These are phyloP conservation scores for Cotesia typhae DNA, from an alignment of 1,140 invertebrate genomes.

Conservation along the genomic window DNA sequence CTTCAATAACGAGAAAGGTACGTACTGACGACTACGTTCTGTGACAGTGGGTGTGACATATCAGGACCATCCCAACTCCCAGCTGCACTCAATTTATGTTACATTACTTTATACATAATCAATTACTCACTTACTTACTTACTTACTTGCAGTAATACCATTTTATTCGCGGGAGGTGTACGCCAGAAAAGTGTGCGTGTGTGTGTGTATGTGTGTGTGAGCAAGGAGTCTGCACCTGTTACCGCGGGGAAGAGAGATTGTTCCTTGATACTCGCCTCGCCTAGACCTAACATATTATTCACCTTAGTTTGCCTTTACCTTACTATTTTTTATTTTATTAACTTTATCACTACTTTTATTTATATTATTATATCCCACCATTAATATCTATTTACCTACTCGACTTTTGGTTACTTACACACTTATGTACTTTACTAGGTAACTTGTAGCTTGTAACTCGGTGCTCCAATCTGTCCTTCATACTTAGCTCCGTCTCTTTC, in stretches of 20 bases:
- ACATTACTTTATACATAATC: too few relatives aligned
- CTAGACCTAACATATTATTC: conserved; percentile 25
- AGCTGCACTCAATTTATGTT: too few relatives aligned
- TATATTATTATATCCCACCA: too few relatives aligned
- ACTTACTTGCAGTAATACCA: background rate
- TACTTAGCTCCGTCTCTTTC: conserved; percentile 18
- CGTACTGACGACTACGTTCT: conserved; percentile 49
- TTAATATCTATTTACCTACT: too few relatives aligned
- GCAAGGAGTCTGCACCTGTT: conserved; percentile 54
- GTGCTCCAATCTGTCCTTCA: conserved; percentile 11
- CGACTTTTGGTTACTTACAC: too few relatives aligned
- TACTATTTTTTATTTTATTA: conserved; percentile 3
- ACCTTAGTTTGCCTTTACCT: background rate
- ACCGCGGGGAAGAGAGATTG: conserved; percentile 36
- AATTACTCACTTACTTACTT: conserved; percentile 26
- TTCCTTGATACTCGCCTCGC: conserved; percentile 33
- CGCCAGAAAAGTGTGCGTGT: conserved; percentile 14
- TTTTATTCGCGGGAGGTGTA: conserved; percentile 11
- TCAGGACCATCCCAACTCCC: conserved; percentile 55
- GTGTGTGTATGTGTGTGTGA: conserved; percentile 25
- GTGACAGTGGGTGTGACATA: conserved; percentile 17
- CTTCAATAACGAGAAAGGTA: conserved; percentile 94
- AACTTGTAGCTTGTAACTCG: background rate
- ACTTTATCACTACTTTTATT: background rate
- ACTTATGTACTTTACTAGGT: too few relatives aligned